These are phyloP conservation scores for Amphilophus citrinellus DNA, from an alignment of 2,113 vertebrate genomes.

Conservation along the genomic window DNA sequence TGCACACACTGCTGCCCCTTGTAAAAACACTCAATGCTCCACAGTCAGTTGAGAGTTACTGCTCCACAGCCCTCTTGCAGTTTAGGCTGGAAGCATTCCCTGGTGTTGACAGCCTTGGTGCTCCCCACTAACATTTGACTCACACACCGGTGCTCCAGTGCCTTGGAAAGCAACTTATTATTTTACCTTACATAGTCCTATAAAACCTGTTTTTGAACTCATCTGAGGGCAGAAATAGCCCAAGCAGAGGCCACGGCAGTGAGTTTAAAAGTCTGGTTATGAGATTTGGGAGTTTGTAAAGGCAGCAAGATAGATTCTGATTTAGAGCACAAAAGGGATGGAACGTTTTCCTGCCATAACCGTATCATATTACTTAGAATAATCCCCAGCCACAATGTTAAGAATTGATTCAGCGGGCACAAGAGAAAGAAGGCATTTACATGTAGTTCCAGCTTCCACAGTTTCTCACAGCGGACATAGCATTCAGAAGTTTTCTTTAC, in stretches of 20 bases:
- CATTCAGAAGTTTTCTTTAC: background rate
- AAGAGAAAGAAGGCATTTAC: background rate
- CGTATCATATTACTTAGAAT: conserved; percentile 11
- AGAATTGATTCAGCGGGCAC: background rate
- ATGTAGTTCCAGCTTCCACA: background rate
- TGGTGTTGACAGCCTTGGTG: conserved; percentile 20
- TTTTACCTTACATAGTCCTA: conserved; percentile 34
- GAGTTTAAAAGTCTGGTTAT: conserved; percentile 21
- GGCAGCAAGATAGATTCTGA: background rate
- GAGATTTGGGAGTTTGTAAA: conserved; percentile 23
- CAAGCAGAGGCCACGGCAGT: background rate
- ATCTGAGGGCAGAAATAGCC: background rate
- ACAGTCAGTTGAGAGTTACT: conserved; percentile 46
- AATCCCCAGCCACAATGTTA: conserved; percentile 17
- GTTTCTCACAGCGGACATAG: background rate
- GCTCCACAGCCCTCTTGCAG: conserved; percentile 44
- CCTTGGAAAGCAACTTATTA: conserved; percentile 7
- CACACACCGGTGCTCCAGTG: background rate
- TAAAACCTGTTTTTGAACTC: conserved; percentile 6
- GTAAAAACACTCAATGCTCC: conserved; percentile 54
- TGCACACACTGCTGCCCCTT: conserved; percentile 56
- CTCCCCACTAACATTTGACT: conserved; percentile 25
- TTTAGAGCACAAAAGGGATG: background rate
- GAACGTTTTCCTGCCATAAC: conserved; percentile 13
- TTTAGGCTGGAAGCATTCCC: conserved; percentile 32